These are phyloP conservation scores for Callopanchax toddi DNA, from an alignment of 2,113 vertebrate genomes.

Conservation along the genomic window DNA sequence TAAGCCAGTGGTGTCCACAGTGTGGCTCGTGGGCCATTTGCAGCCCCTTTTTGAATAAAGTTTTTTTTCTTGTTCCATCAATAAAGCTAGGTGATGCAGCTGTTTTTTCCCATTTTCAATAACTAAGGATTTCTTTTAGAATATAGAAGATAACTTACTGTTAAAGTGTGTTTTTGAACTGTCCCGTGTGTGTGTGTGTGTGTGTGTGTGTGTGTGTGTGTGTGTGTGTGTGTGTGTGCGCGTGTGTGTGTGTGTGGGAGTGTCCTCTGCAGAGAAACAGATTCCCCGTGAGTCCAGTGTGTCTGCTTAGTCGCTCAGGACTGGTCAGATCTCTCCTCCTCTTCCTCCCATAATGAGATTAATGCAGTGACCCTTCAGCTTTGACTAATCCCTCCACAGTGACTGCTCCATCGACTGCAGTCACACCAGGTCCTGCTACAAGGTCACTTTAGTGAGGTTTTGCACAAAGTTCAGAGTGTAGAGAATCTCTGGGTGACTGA, in stretches of 20 bases:
- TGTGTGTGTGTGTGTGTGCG: not conserved
- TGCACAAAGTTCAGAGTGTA: not conserved
- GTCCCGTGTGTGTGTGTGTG: too few species aligned
- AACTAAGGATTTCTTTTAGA: too few species aligned
- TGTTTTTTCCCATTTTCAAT: too few species aligned
- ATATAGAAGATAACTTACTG: too few species aligned
- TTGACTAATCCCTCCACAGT: constrained; percentile 70
- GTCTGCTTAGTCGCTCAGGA: constrained; percentile 44
- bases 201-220: not conserved
- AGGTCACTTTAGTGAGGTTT: not conserved
- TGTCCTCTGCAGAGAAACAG: constrained; percentile 35
- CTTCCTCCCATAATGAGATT: constrained; percentile 71
- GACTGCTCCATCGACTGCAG: constrained; percentile 48
- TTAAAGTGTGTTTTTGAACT: too few species aligned
- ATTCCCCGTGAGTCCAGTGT: constrained; percentile 38
- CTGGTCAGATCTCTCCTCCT: constrained; percentile 54
- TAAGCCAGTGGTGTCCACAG: too few species aligned
- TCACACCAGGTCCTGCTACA: too few species aligned
- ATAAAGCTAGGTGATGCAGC: too few species aligned
- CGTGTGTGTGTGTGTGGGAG: constrained; percentile 5
- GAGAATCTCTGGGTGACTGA: not conserved
- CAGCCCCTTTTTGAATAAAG: too few species aligned
- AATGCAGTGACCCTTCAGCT: constrained; percentile 70
- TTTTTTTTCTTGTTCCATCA: too few species aligned
- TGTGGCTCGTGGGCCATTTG: too few species aligned